phyloP scores from a whole-genome alignment of 2,797 vertebrate genomes.

The Ciconia nigra region DNA sequence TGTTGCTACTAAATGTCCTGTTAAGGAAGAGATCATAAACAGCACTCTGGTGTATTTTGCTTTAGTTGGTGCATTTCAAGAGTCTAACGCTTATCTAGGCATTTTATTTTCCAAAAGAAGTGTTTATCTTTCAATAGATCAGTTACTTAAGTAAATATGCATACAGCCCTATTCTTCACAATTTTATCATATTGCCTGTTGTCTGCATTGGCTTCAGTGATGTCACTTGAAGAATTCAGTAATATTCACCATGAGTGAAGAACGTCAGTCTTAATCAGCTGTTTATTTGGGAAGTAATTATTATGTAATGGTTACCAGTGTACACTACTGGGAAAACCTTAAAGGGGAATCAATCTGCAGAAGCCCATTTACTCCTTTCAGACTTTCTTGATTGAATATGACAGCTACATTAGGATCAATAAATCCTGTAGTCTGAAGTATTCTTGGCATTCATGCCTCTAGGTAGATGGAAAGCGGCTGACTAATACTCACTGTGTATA shows the following conservation, averaged over 20 bases:
- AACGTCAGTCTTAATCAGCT: background rate
- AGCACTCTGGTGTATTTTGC: background rate
- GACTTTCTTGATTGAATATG: background rate
- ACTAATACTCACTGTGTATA: background rate
- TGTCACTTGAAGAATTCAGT: background rate
- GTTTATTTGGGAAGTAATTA: background rate
- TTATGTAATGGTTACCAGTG: background rate
- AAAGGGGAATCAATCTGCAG: background rate
- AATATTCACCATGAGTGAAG: background rate
- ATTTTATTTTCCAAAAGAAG: background rate
- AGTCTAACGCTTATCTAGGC: background rate
- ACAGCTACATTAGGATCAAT: background rate
- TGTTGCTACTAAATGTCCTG: background rate
- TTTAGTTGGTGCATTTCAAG: background rate
- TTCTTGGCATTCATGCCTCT: background rate
- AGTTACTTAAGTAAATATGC: background rate
- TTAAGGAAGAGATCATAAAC: background rate
- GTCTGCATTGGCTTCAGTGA: background rate
- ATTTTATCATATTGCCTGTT: background rate
- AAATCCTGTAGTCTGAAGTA: background rate
- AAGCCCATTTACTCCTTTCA: background rate
- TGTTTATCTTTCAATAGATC: background rate
- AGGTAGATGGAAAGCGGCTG: background rate
- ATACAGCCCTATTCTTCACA: background rate
- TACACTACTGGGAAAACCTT: background rate